A percentile compares a stretch with the other conserved stretches of the same genome.
These are phyloP conservation scores for Panthera uncia DNA, from an alignment of 2,113 vertebrate species.

Conservation along the genomic window DNA sequence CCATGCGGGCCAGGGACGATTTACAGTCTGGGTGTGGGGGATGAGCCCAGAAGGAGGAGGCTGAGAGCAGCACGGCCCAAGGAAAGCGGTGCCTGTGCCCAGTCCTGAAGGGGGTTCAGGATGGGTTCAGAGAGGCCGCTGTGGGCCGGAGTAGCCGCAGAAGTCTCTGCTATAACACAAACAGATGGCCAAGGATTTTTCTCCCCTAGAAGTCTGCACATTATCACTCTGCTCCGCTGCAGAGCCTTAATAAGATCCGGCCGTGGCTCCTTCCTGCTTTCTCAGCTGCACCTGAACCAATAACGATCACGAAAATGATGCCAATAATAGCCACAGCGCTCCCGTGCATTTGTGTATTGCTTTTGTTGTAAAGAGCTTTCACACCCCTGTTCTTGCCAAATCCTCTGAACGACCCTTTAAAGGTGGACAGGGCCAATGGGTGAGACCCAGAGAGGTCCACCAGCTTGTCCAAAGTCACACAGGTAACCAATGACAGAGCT, in stretches of 20 bases:
- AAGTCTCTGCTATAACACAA: background rate
- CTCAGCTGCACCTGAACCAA: background rate
- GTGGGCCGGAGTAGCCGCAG: background rate
- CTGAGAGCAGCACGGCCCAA: background rate
- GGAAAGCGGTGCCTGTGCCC: background rate
- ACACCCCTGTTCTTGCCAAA: background rate
- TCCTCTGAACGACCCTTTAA: background rate
- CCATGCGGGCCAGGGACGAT: background rate
- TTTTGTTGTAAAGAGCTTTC: background rate
- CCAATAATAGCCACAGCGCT: accelerated
- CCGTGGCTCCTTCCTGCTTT: background rate
- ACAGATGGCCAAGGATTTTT: background rate
- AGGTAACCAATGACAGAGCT: background rate
- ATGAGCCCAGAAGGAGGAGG: background rate
- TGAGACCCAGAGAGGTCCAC: background rate
- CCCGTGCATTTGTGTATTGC: background rate
- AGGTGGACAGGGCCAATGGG: background rate
- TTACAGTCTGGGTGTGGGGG: background rate
- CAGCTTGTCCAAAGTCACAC: background rate
- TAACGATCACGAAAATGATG: accelerated
- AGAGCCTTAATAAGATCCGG: background rate
- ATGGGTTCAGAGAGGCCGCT: background rate
- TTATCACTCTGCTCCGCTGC: background rate
- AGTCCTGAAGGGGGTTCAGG: background rate
- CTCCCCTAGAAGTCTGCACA: background rate